Evolutionary conservation across 2,797 vertebrate genomes (phyloP), one percentile per base, ranked within the genome.

Genomic region (Poecilia wingei): DNA sequence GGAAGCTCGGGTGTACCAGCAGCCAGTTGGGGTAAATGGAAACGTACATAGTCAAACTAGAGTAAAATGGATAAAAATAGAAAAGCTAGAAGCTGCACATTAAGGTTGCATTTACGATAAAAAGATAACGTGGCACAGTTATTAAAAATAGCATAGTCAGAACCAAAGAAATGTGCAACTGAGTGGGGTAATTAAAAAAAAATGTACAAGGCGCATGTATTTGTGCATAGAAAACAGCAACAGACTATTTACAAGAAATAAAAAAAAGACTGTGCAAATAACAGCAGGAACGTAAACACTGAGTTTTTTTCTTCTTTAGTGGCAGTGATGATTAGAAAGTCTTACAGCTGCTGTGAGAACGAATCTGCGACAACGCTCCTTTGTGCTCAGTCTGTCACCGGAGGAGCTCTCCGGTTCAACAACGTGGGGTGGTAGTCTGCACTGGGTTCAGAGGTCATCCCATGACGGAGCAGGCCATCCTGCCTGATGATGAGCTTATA

Each of bases 201-300:
- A 53, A 53, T 25, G 49, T 28, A 12, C 55, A 28, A 57, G 55
- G 20, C 12, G 0, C 3, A 0, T 28, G 28, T 57, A 57, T 57
- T 57, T 57, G 55, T 57, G 55, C n/a, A 57, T 28, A 57, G 55
- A n/a, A 57, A 57, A 57, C 55, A 57, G n/a, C n/a, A 28, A 57
- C 55, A 57, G 25, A 57, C 55, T 57, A 57, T 57, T 57, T 28
- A 5, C n/a, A 57, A 28, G 12, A 14, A 5, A 28, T 13, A 8
- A 28, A 57, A 57, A 28, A 28, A 28, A 57, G 55, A 14, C 55
- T 28, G 10, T 12, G 55, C n/a, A 57, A 57, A 57, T 57, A 57
- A 28, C n/a, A 57, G 55, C 55, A 57, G 55, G n/a, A 14, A 57
- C 5, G n/a, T 57, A 57, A 57, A 57, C n/a, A 57, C n/a, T 25